phyloP scores from a whole-genome alignment of 2,888 invertebrate species.

The Caenorhabditis imperialis region DNA sequence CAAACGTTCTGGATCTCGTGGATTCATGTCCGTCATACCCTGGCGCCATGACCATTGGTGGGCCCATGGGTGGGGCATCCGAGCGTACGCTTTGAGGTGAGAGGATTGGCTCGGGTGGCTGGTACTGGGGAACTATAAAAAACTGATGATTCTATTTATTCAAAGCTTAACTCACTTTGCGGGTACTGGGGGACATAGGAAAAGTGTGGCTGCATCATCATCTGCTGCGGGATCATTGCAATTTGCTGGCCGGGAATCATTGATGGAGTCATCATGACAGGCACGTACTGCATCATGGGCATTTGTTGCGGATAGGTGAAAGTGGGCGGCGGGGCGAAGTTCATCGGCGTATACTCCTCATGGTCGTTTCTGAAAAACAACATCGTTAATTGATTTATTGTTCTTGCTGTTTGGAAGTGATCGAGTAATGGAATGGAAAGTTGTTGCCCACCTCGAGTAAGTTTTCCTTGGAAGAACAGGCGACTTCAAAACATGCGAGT shows the following conservation, averaged over 20 bases:
- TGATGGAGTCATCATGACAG: constrained; percentile 62
- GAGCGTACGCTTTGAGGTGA: constrained; percentile 49
- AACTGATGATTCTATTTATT: neutral
- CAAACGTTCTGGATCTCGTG: constrained; percentile 29
- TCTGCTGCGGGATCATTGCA: constrained; percentile 55
- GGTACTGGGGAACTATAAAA: constrained; percentile 51
- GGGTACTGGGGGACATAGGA: constrained; percentile 50
- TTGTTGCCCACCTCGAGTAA: constrained; percentile 42
- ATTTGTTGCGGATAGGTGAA: constrained; percentile 57
- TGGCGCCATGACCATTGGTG: constrained; percentile 12
- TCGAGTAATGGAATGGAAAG: neutral
- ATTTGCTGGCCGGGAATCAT: constrained; percentile 56
- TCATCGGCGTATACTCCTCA: constrained; percentile 53
- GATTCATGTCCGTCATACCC: constrained; percentile 38
- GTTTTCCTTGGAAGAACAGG: constrained; percentile 50
- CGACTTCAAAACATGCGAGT: constrained; percentile 43
- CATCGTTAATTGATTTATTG: too few species aligned
- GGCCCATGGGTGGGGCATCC: constrained; percentile 34
- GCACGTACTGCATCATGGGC: constrained; percentile 62
- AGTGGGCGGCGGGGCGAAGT: constrained; percentile 57
- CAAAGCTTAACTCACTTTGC: constrained; percentile 25
- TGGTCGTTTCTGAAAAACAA: constrained; percentile 49
- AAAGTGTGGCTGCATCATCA: constrained; percentile 58
- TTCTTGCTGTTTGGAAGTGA: too few species aligned
- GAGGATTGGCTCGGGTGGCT: constrained; percentile 42